Conservation (phyloP, 2,888 invertebrate genomes). For the Volucella bombylans region DNA sequence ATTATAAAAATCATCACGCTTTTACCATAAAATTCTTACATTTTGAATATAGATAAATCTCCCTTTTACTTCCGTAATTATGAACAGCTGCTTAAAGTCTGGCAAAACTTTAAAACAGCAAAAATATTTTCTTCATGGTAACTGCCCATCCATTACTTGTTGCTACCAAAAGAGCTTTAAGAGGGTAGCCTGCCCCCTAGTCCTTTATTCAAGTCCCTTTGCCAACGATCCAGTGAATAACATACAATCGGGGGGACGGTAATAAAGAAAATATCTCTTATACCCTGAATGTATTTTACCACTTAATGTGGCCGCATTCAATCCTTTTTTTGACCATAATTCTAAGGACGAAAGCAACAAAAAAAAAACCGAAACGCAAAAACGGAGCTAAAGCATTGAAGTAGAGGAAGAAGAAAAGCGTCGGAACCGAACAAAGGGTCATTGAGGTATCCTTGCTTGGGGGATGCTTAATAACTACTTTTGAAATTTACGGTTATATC, state of each 20-base stretch:
- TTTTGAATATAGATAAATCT: background rate
- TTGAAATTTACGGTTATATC: conserved; percentile 55
- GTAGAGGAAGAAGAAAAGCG: conserved; percentile 1
- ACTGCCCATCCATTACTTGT: conserved; percentile 20
- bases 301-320: conserved; percentile 57
- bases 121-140: background rate
- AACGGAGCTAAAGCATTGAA: background rate
- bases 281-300: conserved; percentile 34
- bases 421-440: conserved; percentile 41
- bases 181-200: conserved; percentile 13
- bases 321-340: conserved; percentile 54
- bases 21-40: conserved; percentile 1
- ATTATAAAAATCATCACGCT: conserved; percentile 7
- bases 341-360: conserved; percentile 32
- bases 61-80: conserved; percentile 26
- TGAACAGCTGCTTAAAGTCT: conserved; percentile 29
- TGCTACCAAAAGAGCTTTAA: conserved; percentile 17
- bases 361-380: conserved; percentile 20
- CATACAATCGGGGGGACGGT: background rate
- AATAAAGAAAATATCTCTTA: conserved; percentile 41
- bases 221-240: conserved; percentile 10
- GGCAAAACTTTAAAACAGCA: conserved; percentile 19
- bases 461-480: conserved; percentile 48
- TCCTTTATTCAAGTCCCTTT: conserved; percentile 29
- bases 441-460: conserved; percentile 42